Percentiles rank a stretch among this genome's conserved stretches.
These are phyloP conservation scores for Cygnus buccinator DNA, from an alignment of 2,113 vertebrate species.

Conservation along the genomic window DNA sequence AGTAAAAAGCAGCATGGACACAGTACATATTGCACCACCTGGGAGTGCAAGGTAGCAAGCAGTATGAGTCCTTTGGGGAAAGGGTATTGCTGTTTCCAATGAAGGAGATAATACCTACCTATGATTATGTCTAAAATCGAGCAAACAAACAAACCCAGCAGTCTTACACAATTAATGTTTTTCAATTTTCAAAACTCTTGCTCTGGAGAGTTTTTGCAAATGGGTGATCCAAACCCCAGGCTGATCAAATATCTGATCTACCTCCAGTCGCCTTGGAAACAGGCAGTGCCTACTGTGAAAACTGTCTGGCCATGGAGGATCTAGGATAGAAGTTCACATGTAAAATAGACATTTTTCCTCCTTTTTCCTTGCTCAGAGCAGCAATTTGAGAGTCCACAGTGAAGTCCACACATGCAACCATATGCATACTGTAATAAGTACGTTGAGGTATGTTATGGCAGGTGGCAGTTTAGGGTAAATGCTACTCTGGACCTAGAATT, in stretches of 20 bases:
- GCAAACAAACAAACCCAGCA: background rate
- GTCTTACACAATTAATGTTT: background rate
- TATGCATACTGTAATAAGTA: background rate
- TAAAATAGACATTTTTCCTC: background rate
- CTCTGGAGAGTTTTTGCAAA: background rate
- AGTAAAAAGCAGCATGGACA: background rate
- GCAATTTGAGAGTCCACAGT: accelerated
- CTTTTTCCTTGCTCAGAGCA: background rate
- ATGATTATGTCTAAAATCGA: background rate
- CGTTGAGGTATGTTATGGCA: background rate
- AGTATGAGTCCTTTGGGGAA: background rate
- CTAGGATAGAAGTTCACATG: background rate
- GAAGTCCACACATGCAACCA: background rate
- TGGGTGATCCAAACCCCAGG: background rate
- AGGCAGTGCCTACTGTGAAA: background rate
- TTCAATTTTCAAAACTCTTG: background rate
- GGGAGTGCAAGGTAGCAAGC: background rate
- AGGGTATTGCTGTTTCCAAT: background rate
- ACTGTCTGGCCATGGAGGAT: background rate
- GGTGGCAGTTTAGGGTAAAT: background rate
- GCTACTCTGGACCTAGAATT: background rate
- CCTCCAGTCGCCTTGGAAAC: background rate
- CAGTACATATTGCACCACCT: background rate
- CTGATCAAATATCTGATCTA: background rate
- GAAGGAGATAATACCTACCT: background rate